phyloP scores from a whole-genome alignment of 2,888 invertebrate genomes.

The Drosophila kanekoi region DNA sequence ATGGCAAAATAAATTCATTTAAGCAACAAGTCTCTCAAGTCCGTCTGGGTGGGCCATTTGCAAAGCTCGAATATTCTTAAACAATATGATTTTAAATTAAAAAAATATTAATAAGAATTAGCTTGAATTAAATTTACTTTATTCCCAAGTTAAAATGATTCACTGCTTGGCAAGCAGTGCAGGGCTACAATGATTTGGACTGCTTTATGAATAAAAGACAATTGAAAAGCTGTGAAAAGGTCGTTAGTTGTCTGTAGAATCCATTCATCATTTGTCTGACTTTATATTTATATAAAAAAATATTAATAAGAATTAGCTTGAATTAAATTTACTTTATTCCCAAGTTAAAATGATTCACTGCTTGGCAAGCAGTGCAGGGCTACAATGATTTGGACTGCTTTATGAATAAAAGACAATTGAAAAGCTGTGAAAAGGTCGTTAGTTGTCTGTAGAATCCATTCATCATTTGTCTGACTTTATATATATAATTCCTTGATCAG shows the following conservation, averaged over 20 bases:
- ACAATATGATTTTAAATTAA: no score
- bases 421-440: conserved; percentile 15
- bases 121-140: neutral
- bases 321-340: neutral
- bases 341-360: neutral
- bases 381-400: neutral
- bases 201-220: conserved; percentile 1
- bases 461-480: conserved; percentile 33
- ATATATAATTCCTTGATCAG: conserved; percentile 40
- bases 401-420: neutral
- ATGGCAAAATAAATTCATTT: no score
- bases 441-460: conserved; percentile 22
- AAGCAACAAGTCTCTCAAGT: no score
- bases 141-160: neutral
- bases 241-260: conserved; percentile 19
- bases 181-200: neutral
- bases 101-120: no score
- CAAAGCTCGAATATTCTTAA: no score
- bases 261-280: conserved; percentile 38
- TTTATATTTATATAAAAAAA: conserved; percentile 10
- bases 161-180: conserved; percentile 10
- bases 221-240: conserved; percentile 10
- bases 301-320: no score
- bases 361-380: conserved; percentile 1
- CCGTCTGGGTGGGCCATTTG: no score